Evolutionary conservation across 2,888 invertebrate species (phyloP), one percentile per base, ranked within the genome.

Genomic region (Hirtodrosophila trivittata): DNA sequence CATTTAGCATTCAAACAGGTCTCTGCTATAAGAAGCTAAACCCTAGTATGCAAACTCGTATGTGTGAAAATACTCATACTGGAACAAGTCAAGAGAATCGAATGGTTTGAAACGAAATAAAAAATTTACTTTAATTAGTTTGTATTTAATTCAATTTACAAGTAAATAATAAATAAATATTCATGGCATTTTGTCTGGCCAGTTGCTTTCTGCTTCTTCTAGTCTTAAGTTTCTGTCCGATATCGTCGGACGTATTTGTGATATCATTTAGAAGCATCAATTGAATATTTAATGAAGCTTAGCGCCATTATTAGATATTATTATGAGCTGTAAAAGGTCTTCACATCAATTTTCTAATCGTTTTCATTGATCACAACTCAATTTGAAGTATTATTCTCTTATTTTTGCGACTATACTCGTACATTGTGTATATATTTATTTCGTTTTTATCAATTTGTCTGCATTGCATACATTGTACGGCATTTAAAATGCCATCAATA

Each of bases 101-200:
- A 51, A 9, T 35, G 13, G 41, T 37, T 50, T 42, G 28, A 28
- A 28, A 28, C n/a, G 2, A 28, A 28, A 28, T 28, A 9, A 28
- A 28, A 28, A 28, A 59, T 75, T 59, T 58, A 43, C 43, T 58
- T 59, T 57, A 80, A 83, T 84, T 84, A 80, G 72, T 75, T 75
- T 56, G 62, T 71, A 77, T 81, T 81, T 83, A 83, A 81, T 86
- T 76, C 65, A 76, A 81, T 81, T 81, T 41, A 60, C 84, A 80
- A 21, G 43, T 33, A 50, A 43, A 38, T 62, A 63, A 39, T 59
- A 68, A 83, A 42, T 25, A 41, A 26, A 9, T 4, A 1, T n/a
- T 14, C 9, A 12, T 2, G n/a, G 9, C n/a, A 14, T 37, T 8
- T 43, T 13, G 43, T 13, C 43, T 18, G 35, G n/a, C 18, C 7